Percentiles rank a stretch among this genome's conserved stretches.
phyloP scores from a whole-genome alignment of 2,113 vertebrate genomes.

The Variabilichromis moorii region DNA sequence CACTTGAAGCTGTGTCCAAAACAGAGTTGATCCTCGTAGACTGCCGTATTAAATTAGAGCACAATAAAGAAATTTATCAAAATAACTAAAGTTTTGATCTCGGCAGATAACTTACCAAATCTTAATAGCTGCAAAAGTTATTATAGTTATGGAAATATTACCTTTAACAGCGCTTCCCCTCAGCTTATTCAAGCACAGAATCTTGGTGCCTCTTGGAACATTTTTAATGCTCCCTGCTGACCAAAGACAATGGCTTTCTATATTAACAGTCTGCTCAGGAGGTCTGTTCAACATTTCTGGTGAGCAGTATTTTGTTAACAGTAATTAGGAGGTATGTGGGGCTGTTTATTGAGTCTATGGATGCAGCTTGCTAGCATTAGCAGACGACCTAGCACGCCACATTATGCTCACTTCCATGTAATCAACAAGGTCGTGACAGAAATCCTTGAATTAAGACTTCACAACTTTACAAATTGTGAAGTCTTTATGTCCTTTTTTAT shows the following conservation, averaged over 20 bases:
- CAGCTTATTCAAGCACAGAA: neutral
- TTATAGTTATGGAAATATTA: neutral
- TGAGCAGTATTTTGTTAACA: neutral
- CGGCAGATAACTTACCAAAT: neutral
- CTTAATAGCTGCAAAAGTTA: neutral
- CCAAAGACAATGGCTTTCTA: neutral
- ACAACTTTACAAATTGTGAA: neutral
- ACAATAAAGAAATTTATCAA: neutral
- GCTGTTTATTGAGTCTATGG: neutral
- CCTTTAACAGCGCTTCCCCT: neutral
- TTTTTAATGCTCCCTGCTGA: neutral
- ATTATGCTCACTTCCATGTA: neutral
- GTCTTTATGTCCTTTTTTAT: neutral
- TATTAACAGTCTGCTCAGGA: neutral
- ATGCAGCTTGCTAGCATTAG: neutral
- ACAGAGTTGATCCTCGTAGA: neutral
- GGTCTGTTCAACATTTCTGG: neutral
- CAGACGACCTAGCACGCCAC: neutral
- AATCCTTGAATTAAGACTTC: neutral
- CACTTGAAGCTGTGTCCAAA: neutral
- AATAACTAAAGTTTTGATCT: neutral
- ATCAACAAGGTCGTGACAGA: fast-evolving
- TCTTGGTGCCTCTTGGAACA: neutral
- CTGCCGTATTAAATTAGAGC: neutral
- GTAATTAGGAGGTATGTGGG: neutral